Evolutionary conservation across 64 coral and sea anemone species (phyloP).

Genomic region (Dendronephthya gigantea): DNA sequence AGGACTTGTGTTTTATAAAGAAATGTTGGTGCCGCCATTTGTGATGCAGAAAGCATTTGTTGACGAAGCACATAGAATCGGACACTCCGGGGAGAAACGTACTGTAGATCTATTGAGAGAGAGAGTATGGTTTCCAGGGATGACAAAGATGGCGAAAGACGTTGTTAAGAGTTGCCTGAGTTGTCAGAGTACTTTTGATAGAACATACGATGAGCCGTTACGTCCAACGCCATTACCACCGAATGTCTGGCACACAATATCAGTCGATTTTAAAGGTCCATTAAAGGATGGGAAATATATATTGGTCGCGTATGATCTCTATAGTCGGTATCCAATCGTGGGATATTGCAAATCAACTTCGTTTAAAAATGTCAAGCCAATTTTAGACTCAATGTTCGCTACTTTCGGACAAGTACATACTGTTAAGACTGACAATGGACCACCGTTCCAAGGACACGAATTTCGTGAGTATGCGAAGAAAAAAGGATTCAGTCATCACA

Average conservation of each 20-base stretch:
- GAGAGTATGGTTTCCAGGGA: not conserved
- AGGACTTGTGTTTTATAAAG: not conserved
- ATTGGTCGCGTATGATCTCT: not conserved
- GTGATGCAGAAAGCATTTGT: no score
- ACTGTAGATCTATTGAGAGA: not conserved
- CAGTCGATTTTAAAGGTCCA: not conserved
- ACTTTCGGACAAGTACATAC: no score
- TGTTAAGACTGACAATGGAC: no score
- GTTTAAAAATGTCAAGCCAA: not conserved
- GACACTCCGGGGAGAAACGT: not conserved
- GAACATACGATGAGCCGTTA: not conserved
- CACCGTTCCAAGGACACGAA: no score
- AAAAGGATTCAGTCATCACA: no score
- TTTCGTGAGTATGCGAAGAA: no score
- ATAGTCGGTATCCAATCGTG: not conserved
- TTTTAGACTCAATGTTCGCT: not conserved
- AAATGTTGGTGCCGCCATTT: not conserved
- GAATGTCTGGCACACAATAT: not conserved
- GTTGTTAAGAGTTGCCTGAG: not conserved
- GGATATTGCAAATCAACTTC: no score
- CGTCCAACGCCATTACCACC: constrained; percentile 6
- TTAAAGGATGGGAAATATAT: not conserved
- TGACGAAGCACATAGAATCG: not conserved
- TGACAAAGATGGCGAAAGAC: not conserved
- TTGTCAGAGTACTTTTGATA: not conserved